phyloP scores from a whole-genome alignment of 2,113 vertebrate genomes.

The Dasyurus viverrinus region DNA sequence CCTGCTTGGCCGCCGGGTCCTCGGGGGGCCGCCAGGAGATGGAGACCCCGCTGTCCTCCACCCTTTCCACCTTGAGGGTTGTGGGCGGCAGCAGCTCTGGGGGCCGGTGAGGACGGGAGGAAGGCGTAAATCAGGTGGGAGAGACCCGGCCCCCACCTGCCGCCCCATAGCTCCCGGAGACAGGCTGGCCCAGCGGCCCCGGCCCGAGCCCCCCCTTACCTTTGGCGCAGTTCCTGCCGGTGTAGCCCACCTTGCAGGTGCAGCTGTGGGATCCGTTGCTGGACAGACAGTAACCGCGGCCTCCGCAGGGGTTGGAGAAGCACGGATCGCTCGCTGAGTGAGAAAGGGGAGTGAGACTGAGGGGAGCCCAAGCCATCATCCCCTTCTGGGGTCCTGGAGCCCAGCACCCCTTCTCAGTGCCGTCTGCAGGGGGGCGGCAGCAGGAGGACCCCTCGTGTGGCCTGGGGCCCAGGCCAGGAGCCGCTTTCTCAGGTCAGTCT shows the following conservation, averaged over 20 bases:
- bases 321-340: slow-evolving; percentile 94
- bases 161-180: too few species aligned
- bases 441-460: too few species aligned
- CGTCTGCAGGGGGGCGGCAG: background rate
- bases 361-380: slow-evolving; percentile 19
- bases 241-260: slow-evolving; percentile 94
- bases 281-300: slow-evolving; percentile 92
- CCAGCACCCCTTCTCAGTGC: fast-evolving
- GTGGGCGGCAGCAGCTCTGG: slow-evolving; percentile 96
- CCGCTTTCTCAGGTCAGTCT: background rate
- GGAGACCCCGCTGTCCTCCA: slow-evolving; percentile 94
- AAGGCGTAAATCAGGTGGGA: background rate
- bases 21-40: slow-evolving; percentile 94
- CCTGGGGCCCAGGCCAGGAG: fast-evolving
- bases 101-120: slow-evolving; percentile 68
- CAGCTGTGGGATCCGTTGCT: slow-evolving; percentile 94
- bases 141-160: background rate
- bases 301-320: slow-evolving; percentile 94
- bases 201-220: slow-evolving; percentile 79
- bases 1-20: slow-evolving; percentile 82
- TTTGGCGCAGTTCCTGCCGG: slow-evolving; percentile 93
- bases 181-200: too few species aligned
- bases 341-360: slow-evolving; percentile 11
- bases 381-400: background rate
- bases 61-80: slow-evolving; percentile 92